Conservation (phyloP, 2,888 invertebrate species). For the Augiades crinisus region DNA sequence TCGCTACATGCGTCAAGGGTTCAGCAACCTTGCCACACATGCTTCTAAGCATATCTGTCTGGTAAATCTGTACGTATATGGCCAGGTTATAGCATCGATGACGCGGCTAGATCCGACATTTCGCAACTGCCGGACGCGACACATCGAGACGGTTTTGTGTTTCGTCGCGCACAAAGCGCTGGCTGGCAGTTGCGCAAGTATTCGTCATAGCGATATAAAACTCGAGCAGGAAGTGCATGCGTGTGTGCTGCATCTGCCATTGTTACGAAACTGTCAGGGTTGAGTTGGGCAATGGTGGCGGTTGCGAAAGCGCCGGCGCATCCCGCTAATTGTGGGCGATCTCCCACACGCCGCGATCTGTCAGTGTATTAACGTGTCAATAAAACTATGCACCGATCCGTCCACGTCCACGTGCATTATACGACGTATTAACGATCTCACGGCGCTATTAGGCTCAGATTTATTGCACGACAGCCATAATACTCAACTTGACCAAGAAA, state of each 20-base stretch:
- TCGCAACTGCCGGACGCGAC: constrained; percentile 54
- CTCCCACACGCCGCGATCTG: constrained; percentile 49
- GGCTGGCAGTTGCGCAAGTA: constrained; percentile 68
- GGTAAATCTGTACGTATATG: too few relatives aligned
- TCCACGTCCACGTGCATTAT: constrained; percentile 31
- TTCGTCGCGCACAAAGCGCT: constrained; percentile 55
- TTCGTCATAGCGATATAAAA: constrained; percentile 64
- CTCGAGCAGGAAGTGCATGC: constrained; percentile 79
- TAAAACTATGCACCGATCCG: constrained; percentile 26
- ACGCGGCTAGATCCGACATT: constrained; percentile 52
- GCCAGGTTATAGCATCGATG: too few relatives aligned
- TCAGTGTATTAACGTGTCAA: constrained; percentile 27
- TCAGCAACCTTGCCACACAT: too few relatives aligned
- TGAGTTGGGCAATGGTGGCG: constrained; percentile 70
- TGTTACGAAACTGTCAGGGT: constrained; percentile 79
- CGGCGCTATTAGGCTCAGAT: constrained; percentile 9
- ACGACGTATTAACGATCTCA: constrained; percentile 35
- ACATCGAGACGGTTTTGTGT: constrained; percentile 56
- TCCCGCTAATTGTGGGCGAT: constrained; percentile 74
- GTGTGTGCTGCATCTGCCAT: constrained; percentile 72
- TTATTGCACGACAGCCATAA: constrained; percentile 24
- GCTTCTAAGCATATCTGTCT: too few relatives aligned
- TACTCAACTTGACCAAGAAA: constrained; percentile 62
- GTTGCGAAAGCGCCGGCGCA: constrained; percentile 69
- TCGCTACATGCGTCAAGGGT: too few relatives aligned